Base-by-base conservation (phyloP, 1,140 invertebrate species). In the Prorops nasuta region DNA sequence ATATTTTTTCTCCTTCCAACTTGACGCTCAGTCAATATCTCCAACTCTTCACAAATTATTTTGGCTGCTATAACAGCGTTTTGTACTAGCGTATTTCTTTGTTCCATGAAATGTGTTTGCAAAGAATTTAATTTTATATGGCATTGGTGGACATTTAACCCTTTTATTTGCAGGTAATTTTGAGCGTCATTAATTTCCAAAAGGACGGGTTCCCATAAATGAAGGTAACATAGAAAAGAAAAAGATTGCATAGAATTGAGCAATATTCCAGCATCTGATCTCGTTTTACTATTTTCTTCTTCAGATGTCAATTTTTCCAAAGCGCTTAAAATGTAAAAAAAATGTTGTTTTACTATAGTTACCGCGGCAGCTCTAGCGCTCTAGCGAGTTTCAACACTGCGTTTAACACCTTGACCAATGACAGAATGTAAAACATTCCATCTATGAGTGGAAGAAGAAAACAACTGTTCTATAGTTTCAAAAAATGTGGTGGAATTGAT, bases 321-420 rank as follows among this genome's bases (percentile, higher is more conserved):
- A 48, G 50, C 49, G 56, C 53, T 56, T 39, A 55, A 46, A 52
- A 66, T 56, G 46, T 58, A 44, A 24, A 53, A 21, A 36, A 15
- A 32, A 49, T 22, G 14, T 47, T 22, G n/a, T 38, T 35, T 3
- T 31, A 48, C 40, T 54, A 39, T 14, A 31, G 45, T 63, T 17
- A 67, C 36, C 10, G 51, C 52, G 34, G 60, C 35, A 18, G 63
- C 54, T 56, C 61, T 45, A 42, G 58, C 61, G 28, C 49, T 38
- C 61, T 64, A 73, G 36, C 63, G 44, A 24, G 66, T 71, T 10
- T 63, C 63, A 32, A 31, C 54, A 12, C 64, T 39, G 32, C 47
- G 54, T 54, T 72, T 71, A 46, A 67, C 31, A 16, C 59, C 65
- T 28, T 44, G 39, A 44, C 40, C 12, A 14, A 66, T 41, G 46